These are phyloP conservation scores for Puma concolor DNA, from an alignment of 2,113 vertebrate species.

Conservation along the genomic window DNA sequence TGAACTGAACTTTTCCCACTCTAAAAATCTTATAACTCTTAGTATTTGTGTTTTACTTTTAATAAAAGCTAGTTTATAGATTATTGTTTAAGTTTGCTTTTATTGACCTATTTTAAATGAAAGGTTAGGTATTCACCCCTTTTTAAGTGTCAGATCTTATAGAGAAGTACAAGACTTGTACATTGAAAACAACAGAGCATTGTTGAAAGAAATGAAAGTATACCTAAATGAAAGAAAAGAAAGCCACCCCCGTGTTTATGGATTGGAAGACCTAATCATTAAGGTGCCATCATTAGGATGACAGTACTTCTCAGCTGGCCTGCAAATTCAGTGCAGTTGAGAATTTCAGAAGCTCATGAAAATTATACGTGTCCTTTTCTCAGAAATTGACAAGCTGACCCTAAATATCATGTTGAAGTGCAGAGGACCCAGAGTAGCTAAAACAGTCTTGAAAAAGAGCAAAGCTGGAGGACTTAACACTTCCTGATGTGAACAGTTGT, in stretches of 20 bases:
- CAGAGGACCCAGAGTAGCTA: not conserved
- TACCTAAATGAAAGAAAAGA: not conserved
- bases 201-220: not conserved
- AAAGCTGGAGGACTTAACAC: not conserved
- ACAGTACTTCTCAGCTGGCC: not conserved
- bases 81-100: not conserved
- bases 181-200: not conserved
- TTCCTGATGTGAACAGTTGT: not conserved
- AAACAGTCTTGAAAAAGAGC: not conserved
- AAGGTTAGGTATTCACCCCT: not conserved
- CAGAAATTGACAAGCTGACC: not conserved
- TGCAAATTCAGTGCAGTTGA: not conserved
- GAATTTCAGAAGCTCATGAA: not conserved
- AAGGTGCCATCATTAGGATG: not conserved
- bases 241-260: not conserved
- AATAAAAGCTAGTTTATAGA: not conserved
- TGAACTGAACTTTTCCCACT: not conserved
- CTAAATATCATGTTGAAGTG: not conserved
- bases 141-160: not conserved
- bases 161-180: not conserved
- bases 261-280: not conserved
- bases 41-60: not conserved
- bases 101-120: not conserved
- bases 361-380: not conserved
- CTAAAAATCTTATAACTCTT: not conserved